Base-by-base conservation (phyloP, 2,113 vertebrate genomes). In the Myanophis thanlyinensis region DNA sequence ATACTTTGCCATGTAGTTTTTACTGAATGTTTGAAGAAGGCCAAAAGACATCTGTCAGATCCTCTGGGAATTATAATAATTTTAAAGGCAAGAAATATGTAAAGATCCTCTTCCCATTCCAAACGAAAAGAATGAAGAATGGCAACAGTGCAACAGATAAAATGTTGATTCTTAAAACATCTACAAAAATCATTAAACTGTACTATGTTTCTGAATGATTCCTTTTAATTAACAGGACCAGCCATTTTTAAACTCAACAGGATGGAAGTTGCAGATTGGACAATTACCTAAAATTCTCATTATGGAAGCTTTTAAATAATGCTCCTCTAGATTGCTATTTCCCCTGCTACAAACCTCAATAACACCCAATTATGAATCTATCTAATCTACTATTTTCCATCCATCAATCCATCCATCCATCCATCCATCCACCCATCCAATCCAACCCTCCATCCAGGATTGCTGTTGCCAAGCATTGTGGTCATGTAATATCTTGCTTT, bases 251-350 rank as follows among this genome's bases (percentile, higher is more conserved):
- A 91, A 44, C 46, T 0, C 73, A 91, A 54, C 22, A 30, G 27
- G 12, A 0, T 0, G 0, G 5, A 20, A 92, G 40, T 85, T 56
- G 73, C 20, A 73, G 30, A 56, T 0, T 0, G 0, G 1, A 0
- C 1, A 44, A 73, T 30, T 25, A 27, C 0, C 0, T 73, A 0
- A 0, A 87, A 18, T 4, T 91, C 91, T 59, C 84, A 46, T 1
- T 3, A 48, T 44, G 93, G 48, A 30, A 3, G 8, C 3, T 15
- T 90, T 67, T 11, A 89, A n/a, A 54, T 91, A 27, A 49, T 62
- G 46, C 48, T 30, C 12, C 80, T 59, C 27, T 30, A 47, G 40
- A 44, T 22, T 91, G 30, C 13, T 46, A 80, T 90, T 10, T n/a
- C 44, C 90, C n/a, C 44, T 85, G 51, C 22, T 91, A 30, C 5